Evolutionary conservation across 2,797 vertebrate genomes (phyloP).

Genomic region (Pipistrellus nathusii): DNA sequence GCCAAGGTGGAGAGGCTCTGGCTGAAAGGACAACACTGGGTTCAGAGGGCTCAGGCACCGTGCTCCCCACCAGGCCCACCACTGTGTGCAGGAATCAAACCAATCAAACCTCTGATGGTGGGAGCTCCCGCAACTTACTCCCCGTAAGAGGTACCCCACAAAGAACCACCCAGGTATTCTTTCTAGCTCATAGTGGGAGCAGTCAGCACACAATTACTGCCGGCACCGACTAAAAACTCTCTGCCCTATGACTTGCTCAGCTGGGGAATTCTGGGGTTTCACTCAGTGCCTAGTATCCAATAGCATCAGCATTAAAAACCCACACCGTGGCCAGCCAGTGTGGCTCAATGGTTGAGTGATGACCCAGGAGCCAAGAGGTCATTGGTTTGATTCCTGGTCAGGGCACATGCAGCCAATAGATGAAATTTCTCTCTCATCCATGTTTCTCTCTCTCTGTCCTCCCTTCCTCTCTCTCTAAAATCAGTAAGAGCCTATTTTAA

Average conservation of each 20-base stretch:
- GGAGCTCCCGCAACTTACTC: background rate
- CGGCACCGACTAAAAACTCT: background rate
- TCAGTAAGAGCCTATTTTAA: too few relatives aligned
- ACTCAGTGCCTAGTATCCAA: background rate
- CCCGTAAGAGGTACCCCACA: background rate
- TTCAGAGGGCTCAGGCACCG: conserved; percentile 56
- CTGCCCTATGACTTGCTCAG: conserved; percentile 2
- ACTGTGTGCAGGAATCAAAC: background rate
- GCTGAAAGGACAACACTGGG: conserved; percentile 87
- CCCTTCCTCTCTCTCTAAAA: too few relatives aligned
- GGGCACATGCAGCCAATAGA: too few relatives aligned
- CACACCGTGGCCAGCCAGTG: background rate
- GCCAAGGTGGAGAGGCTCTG: conserved; percentile 98
- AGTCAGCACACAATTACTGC: background rate
- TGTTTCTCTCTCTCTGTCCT: too few relatives aligned
- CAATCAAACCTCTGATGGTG: background rate
- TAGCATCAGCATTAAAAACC: background rate
- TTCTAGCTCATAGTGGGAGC: background rate
- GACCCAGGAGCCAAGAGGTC: too few relatives aligned
- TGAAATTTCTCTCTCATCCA: too few relatives aligned
- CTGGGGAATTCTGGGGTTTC: conserved; percentile 25
- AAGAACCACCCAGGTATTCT: background rate
- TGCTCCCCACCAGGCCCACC: background rate
- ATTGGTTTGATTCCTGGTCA: too few relatives aligned
- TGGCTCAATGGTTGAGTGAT: too few relatives aligned